Evolutionary conservation across 2,113 vertebrate genomes (phyloP), one percentile per base, ranked within the genome.

Genomic region (Prietella phreatophila): DNA sequence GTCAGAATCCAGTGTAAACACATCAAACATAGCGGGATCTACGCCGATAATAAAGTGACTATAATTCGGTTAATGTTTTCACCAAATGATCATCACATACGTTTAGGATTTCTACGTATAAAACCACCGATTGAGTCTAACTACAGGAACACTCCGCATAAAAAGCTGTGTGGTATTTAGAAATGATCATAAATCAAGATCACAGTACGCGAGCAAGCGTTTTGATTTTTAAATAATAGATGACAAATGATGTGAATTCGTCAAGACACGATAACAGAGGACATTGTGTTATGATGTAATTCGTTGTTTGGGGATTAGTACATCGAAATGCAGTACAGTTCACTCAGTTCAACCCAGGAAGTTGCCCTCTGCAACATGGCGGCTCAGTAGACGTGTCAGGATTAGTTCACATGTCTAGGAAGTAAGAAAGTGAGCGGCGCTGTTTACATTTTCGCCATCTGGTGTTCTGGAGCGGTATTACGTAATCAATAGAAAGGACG

Each of bases 311-410:
- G 10, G 63, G 30, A 69, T 36, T 36, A 30, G 15, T 30, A 14
- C 19, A 5, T 67, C 1, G 2, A 78, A 78, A 78, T 50, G 75
- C 11, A 13, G 11, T 22, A 27, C 75, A 0, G 10, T 22, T 25
- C 8, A 25, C 0, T 5, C 10, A 3, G 30, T 50, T 76, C 20
- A 47, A 15, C 6, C 6, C 11, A 3, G 20, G 7, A 82, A 5
- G 13, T 39, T 82, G 33, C 1, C 56, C 80, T 60, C 30, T 82
- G 19, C 33, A 82, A 82, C 56, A 82, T 82, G 80, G 80, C 80
- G 55, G 10, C 80, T 0, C 30, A 10, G 17, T 27, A 3, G 53
- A 0, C 17, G n/a, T 11, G 8, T 36, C 19, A 20, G 15, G 17
- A 58, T 13, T 22, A 9, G 53, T 3, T 55, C 20, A 76, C 42